Evolutionary conservation across 2,797 vertebrate genomes (phyloP), one percentile per base, ranked within the genome.

Genomic region (Spea hammondii): DNA sequence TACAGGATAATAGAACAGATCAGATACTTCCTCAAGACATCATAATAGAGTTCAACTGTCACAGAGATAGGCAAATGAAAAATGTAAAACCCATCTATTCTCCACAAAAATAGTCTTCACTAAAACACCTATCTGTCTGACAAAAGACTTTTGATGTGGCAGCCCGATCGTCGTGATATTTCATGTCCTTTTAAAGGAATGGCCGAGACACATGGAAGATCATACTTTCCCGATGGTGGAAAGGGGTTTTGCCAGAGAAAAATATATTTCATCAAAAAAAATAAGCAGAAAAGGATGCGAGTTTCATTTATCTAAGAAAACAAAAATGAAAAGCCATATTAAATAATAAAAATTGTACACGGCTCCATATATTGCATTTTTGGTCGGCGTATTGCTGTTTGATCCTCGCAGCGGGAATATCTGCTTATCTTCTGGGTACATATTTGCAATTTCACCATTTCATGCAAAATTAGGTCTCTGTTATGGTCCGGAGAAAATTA

Each of bases 1-100:
- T 74, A 80, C 70, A 77, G 0, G 64, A 90, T 89, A 92, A 91
- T 89, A 86, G 88, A 88, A 91, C 83, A 87, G 86, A 91, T 90
- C 90, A 87, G 89, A 89, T 89, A 90, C 85, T 90, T 91, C 87
- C 86, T 87, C 88, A 87, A 89, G 89, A 91, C 87, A 87, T 85
- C 89, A 87, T 89, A 88, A 89, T 89, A 86, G 89, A 92, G 89
- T 91, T 91, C 90, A 92, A 88, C 89, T 88, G 87, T 89, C 88
- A 89, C 86, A 84, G 84, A 85, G 84, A 85, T 88, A 91, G 86
- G 84, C 83, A 89, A 89, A 89, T 89, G 87, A 91, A 91, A 91
- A 93, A 91, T 88, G 87, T 88, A 90, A 91, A 90, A 90, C 83
- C 85, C 84, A 83, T 83, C 79, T 85, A 74, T 65, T 85, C 77